phyloP scores from a whole-genome alignment of 2,888 invertebrate genomes.

The Diaprepes abbreviatus region DNA sequence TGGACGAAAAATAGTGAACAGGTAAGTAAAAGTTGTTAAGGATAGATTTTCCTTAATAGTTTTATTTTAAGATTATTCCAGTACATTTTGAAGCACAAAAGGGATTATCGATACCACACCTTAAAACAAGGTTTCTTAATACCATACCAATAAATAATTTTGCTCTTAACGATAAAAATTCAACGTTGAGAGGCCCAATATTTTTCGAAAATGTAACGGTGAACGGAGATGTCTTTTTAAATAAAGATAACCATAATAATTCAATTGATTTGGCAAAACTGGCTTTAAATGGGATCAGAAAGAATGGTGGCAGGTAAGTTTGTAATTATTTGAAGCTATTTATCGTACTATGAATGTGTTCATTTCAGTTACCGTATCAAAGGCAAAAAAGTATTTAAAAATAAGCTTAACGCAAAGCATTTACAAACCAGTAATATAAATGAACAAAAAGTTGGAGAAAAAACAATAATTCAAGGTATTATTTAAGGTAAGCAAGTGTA shows the following conservation, averaged over 20 bases:
- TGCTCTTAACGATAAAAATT: constrained; percentile 57
- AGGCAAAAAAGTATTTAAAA: constrained; percentile 57
- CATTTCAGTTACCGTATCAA: constrained; percentile 56
- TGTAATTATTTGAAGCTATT: not conserved
- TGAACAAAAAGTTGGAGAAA: constrained; percentile 36
- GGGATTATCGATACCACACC: constrained; percentile 59
- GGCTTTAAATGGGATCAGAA: constrained; percentile 57
- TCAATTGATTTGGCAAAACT: constrained; percentile 59
- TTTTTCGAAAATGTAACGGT: constrained; percentile 61
- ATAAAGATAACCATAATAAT: constrained; percentile 53
- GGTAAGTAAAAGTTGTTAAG: constrained; percentile 49
- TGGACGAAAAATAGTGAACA: constrained; percentile 64
- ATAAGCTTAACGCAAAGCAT: constrained; percentile 54
- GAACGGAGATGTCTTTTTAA: constrained; percentile 58
- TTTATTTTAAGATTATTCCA: constrained; percentile 57
- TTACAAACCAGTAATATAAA: constrained; percentile 51
- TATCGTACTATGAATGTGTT: not conserved
- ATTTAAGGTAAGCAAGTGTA: not conserved
- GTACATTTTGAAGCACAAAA: constrained; percentile 56
- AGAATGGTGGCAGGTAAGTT: constrained; percentile 57
- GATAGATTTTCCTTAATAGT: not conserved
- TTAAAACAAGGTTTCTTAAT: constrained; percentile 60
- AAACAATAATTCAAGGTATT: not conserved
- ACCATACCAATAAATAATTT: constrained; percentile 56
- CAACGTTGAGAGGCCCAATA: constrained; percentile 55